Conservation (phyloP, 2,888 invertebrate genomes). For the Leptarthrus brevirostris region DNA sequence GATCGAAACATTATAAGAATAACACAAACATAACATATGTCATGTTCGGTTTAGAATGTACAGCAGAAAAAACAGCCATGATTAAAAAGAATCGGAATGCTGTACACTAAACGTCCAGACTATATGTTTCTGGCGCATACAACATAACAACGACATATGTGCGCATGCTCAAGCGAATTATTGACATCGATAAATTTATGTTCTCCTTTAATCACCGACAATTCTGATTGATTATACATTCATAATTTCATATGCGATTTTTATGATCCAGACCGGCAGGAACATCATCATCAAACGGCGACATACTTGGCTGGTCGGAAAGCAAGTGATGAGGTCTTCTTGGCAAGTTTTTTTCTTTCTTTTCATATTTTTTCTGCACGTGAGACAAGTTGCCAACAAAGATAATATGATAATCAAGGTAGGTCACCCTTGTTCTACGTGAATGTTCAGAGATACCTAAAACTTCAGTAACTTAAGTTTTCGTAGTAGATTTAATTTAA, state of each 20-base stretch:
- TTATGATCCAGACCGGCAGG: slow-evolving; percentile 53
- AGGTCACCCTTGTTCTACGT: no score
- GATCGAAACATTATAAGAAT: slow-evolving; percentile 45
- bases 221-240: slow-evolving; percentile 59
- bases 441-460: no score
- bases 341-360: not conserved
- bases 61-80: slow-evolving; percentile 36
- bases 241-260: slow-evolving; percentile 58
- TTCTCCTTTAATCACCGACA: slow-evolving; percentile 58
- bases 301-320: slow-evolving; percentile 28
- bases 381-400: slow-evolving; percentile 45
- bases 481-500: no score
- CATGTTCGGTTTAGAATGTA: slow-evolving; percentile 43
- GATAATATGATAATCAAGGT: slow-evolving; percentile 44
- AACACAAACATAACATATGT: slow-evolving; percentile 49
- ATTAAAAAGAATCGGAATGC: slow-evolving; percentile 46
- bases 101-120: slow-evolving; percentile 41
- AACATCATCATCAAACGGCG: slow-evolving; percentile 49
- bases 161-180: slow-evolving; percentile 53
- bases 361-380: slow-evolving; percentile 1
- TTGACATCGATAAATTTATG: slow-evolving; percentile 58
- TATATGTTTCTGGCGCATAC: slow-evolving; percentile 50
- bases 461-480: no score
- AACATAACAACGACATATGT: slow-evolving; percentile 51
- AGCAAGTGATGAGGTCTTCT: not conserved